These are phyloP conservation scores for Drosophila koepferae DNA, from an alignment of 2,888 invertebrate species.

Conservation along the genomic window DNA sequence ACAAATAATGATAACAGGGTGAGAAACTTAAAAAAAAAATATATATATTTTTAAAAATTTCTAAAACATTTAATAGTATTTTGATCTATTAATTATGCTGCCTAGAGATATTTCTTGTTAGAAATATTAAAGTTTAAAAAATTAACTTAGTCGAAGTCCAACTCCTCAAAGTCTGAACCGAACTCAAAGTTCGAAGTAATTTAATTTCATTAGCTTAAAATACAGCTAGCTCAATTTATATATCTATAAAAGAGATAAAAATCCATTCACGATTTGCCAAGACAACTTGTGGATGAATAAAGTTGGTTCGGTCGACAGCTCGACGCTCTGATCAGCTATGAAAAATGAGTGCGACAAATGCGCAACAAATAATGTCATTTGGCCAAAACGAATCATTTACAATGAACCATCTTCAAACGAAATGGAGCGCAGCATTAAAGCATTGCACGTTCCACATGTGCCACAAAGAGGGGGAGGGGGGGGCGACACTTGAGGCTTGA, in stretches of 20 bases:
- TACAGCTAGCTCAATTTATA: background rate
- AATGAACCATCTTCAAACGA: conserved; percentile 82
- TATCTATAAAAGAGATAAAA: background rate
- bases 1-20: background rate
- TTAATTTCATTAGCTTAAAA: too few relatives aligned
- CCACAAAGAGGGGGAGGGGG: conserved; percentile 42
- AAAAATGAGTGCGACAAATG: conserved; percentile 81
- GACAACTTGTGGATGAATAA: conserved; percentile 1
- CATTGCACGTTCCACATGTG: conserved; percentile 25
- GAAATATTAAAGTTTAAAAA: too few relatives aligned
- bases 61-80: too few relatives aligned
- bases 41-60: too few relatives aligned
- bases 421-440: conserved; percentile 75
- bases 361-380: conserved; percentile 79
- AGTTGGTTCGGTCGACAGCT: conserved; percentile 15
- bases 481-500: conserved; percentile 37
- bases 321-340: conserved; percentile 54
- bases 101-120: too few relatives aligned
- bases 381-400: conserved; percentile 83
- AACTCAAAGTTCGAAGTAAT: too few relatives aligned
- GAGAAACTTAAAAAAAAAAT: too few relatives aligned
- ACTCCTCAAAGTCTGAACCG: too few relatives aligned
- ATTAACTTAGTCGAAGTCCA: too few relatives aligned
- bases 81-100: too few relatives aligned
- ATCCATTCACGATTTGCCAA: background rate